Evolutionary conservation across 2,888 invertebrate genomes (phyloP), one percentile per base, ranked within the genome.

Genomic region (Heliconius cydno): DNA sequence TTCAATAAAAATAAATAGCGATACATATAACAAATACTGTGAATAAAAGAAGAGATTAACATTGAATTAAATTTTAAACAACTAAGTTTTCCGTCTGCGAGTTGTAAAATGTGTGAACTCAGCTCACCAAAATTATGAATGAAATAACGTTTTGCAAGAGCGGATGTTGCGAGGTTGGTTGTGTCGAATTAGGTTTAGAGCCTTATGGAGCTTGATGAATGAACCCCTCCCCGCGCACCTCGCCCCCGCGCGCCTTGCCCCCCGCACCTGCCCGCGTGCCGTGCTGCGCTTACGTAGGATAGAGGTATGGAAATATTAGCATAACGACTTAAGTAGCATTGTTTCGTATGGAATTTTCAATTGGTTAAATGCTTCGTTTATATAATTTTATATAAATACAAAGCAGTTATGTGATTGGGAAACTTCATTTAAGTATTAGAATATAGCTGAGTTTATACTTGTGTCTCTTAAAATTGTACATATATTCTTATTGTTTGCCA

Each of bases 101-200:
- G 1, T 28, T 6, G 22, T 60, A 38, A 66, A 25, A 87, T 85
- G 88, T 94, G 92, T 94, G 85, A 83, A 86, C 88, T 80, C 86
- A 84, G 86, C 92, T 82, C 86, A 83, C 85, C 85, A 89, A 92
- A 93, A 90, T 94, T 94, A 94, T 94, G 95, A 95, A 95, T 95
- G 95, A 94, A 94, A 92, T 93, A 93, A 91, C 88, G 92, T 95
- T 95, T 95, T 92, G 95, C 95, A 95, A 95, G 93, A 95, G 93
- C 95, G 95, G 95, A 95, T 94, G 94, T 95, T 93, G 94, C 95
- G 94, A 94, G 94, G 94, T 88, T 92, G 91, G 90, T 92, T 90
- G 91, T 88, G 90, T 94, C 93, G 94, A 95, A 94, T 94, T 94
- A 94, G 93, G 94, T 92, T 94, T 94, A 94, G 93, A 93, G 92